A percentile compares a stretch with the other conserved stretches of the same genome.
These are phyloP conservation scores for Tragulus kanchil DNA, from an alignment of 2,113 vertebrate species.

Conservation along the genomic window DNA sequence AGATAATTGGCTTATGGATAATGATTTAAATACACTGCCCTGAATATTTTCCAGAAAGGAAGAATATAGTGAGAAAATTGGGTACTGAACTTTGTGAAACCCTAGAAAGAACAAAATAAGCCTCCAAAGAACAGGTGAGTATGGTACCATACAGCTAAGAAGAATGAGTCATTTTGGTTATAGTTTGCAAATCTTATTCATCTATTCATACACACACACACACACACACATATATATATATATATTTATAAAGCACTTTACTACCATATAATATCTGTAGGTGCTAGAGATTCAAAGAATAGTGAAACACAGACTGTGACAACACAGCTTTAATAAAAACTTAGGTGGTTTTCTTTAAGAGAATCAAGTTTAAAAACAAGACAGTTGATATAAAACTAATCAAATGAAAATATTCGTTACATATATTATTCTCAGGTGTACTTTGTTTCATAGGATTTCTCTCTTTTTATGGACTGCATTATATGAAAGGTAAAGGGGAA, in stretches of 20 bases:
- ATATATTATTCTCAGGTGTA: not conserved
- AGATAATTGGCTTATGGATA: not conserved
- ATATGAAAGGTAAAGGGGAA: conserved; percentile 23
- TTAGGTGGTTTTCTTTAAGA: not conserved
- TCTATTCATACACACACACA: not conserved
- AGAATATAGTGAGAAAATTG: not conserved
- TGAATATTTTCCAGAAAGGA: not conserved
- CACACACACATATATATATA: not conserved
- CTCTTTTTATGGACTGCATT: conserved; percentile 50
- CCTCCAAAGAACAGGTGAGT: not conserved
- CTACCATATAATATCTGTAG: not conserved
- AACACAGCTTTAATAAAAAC: not conserved
- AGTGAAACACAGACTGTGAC: not conserved
- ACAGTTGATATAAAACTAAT: not conserved
- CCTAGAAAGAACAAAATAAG: not conserved
- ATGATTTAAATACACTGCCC: not conserved
- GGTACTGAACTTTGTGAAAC: not conserved
- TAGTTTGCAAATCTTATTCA: not conserved
- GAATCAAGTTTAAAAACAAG: conserved; percentile 18
- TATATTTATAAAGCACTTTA: not conserved
- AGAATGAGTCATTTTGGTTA: not conserved
- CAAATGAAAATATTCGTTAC: conserved; percentile 42
- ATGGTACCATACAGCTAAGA: not conserved
- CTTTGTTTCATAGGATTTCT: conserved; percentile 36
- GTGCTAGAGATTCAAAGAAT: not conserved